phyloP scores from a whole-genome alignment of 2,113 vertebrate genomes.

The Aegotheles bennettii region DNA sequence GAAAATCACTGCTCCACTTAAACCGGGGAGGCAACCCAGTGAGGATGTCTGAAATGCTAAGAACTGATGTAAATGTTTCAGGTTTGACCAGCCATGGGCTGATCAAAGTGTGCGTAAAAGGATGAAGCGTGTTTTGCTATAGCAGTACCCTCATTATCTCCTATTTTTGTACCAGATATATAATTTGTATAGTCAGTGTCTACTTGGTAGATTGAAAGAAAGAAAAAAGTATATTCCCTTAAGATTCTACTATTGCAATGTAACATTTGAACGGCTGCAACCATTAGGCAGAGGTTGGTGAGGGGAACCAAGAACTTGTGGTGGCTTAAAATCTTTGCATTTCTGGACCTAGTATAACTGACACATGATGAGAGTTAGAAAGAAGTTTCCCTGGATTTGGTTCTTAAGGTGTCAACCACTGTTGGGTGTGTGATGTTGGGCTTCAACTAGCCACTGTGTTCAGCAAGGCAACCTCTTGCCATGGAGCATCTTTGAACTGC shows the following conservation, averaged over 20 bases:
- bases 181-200: neutral
- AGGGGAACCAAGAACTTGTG: neutral
- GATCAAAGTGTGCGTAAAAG: neutral
- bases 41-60: neutral
- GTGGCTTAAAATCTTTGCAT: neutral
- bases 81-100: neutral
- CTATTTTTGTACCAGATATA: neutral
- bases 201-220: neutral
- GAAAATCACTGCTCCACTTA: neutral
- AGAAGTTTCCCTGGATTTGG: neutral
- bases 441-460: neutral
- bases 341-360: neutral
- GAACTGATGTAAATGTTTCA: neutral
- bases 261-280: neutral
- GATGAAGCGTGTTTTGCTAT: neutral
- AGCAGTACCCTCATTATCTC: neutral
- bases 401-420: neutral
- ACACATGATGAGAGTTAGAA: neutral
- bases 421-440: rapidly evolving
- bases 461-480: neutral
- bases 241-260: neutral
- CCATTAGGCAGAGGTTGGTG: neutral
- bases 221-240: neutral
- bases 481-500: neutral
- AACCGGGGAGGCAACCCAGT: neutral